These are phyloP conservation scores for Centroberyx gerrardi DNA, from an alignment of 2,797 vertebrate genomes.

Conservation along the genomic window DNA sequence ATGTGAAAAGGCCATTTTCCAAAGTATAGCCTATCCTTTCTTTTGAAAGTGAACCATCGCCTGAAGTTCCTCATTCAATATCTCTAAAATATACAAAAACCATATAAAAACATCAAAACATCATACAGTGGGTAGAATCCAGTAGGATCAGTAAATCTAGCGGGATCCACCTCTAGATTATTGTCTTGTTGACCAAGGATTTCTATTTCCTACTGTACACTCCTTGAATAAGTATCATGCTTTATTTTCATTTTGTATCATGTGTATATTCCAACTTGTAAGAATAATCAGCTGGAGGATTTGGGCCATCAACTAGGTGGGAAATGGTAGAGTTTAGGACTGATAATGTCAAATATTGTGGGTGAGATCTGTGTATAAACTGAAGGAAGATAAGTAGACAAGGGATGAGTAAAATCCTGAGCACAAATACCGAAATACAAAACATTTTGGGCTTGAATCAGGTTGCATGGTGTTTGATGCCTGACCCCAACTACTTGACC, in stretches of 20 bases:
- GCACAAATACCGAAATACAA: background rate
- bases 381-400: background rate
- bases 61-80: background rate
- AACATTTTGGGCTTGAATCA: constrained; percentile 23
- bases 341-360: background rate
- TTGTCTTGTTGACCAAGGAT: too few species aligned
- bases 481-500: constrained; percentile 57
- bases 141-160: too few species aligned
- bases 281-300: background rate
- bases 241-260: too few species aligned
- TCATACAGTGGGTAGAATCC: too few species aligned
- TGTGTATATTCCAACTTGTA: too few species aligned
- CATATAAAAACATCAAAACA: too few species aligned
- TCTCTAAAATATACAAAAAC: too few species aligned
- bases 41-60: background rate
- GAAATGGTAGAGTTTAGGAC: background rate
- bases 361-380: background rate
- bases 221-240: too few species aligned
- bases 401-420: constrained; percentile 6
- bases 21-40: too few species aligned
- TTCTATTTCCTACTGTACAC: too few species aligned
- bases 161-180: too few species aligned
- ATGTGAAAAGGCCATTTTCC: background rate
- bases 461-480: constrained; percentile 23
- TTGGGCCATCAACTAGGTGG: background rate